These are phyloP conservation scores for Bradypus variegatus DNA, from an alignment of 2,797 vertebrate species.

Conservation along the genomic window DNA sequence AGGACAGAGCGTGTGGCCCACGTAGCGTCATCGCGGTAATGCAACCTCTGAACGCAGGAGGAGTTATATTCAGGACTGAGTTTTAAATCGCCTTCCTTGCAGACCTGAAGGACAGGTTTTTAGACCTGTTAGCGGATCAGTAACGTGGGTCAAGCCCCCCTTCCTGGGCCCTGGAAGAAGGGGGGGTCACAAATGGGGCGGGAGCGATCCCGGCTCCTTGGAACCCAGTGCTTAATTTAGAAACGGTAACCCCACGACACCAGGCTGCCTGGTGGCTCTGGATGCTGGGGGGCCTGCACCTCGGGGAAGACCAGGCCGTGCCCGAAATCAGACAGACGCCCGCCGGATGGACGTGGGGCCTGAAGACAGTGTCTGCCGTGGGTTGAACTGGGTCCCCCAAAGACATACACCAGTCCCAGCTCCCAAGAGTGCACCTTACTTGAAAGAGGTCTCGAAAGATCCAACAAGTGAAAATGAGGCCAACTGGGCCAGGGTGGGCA, in stretches of 20 bases:
- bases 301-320: background rate
- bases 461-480: too few relatives aligned
- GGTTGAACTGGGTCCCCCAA: too few relatives aligned
- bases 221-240: background rate
- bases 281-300: background rate
- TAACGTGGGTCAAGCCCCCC: background rate
- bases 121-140: background rate
- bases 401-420: too few relatives aligned
- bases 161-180: background rate
- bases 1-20: background rate
- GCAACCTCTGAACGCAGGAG: background rate
- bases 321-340: constrained; percentile 6
- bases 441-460: too few relatives aligned
- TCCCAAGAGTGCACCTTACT: too few relatives aligned
- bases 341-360: background rate
- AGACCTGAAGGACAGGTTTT: background rate
- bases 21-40: background rate
- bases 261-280: background rate
- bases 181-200: background rate
- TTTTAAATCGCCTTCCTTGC: background rate
- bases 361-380: background rate
- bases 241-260: background rate
- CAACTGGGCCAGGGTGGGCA: too few relatives aligned
- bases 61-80: background rate
- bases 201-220: background rate